These are phyloP conservation scores for Acanthopagrus latus DNA, from an alignment of 2,797 vertebrate species.

Conservation along the genomic window DNA sequence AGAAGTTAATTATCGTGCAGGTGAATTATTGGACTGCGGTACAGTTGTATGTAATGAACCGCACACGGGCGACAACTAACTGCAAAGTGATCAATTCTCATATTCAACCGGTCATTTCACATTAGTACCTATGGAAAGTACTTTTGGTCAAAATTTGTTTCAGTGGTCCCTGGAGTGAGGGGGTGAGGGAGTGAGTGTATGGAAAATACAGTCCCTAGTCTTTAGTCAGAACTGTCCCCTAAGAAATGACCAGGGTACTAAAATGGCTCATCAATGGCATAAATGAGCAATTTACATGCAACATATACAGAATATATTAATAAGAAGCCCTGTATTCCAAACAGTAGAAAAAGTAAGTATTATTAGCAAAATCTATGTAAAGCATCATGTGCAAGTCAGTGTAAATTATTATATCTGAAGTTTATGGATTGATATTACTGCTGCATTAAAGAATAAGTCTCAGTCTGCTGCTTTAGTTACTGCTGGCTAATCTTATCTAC, in stretches of 20 bases:
- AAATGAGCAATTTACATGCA: background rate
- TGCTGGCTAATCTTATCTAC: too few species aligned
- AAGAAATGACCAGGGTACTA: background rate
- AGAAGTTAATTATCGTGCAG: constrained; percentile 15
- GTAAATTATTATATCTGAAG: too few species aligned
- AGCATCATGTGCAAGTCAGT: too few species aligned
- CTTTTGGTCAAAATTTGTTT: background rate
- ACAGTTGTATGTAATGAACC: background rate
- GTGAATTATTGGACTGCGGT: background rate
- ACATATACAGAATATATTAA: background rate
- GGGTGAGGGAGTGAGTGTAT: too few species aligned
- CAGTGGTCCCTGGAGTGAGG: background rate
- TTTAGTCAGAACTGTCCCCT: too few species aligned
- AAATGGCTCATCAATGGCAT: background rate
- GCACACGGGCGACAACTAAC: background rate
- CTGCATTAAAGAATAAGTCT: too few species aligned
- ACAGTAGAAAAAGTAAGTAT: too few species aligned
- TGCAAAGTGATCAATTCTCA: constrained; percentile 2
- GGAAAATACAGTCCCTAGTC: too few species aligned
- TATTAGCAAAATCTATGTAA: too few species aligned
- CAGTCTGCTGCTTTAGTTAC: too few species aligned
- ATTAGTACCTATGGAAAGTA: background rate
- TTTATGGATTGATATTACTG: too few species aligned
- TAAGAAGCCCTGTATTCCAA: background rate
- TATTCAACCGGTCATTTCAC: background rate